These are phyloP conservation scores for Calliopsis andreniformis DNA, from an alignment of 1,140 invertebrate species.

Conservation along the genomic window DNA sequence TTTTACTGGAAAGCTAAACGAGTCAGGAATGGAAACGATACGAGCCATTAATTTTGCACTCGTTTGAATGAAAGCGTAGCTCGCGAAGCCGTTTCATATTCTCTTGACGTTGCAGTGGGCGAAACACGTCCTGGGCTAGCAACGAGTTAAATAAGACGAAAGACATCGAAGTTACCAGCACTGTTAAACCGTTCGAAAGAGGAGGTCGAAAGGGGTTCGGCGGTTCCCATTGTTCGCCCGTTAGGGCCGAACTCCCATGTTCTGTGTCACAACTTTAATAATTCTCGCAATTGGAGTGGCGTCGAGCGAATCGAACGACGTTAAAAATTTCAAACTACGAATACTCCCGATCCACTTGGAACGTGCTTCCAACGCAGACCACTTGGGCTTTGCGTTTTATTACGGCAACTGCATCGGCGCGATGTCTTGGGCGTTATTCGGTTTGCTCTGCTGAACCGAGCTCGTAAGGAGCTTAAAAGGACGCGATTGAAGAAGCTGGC, in stretches of 20 bases:
- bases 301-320: neutral
- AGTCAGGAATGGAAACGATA: conserved; percentile 11
- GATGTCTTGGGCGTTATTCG: no score
- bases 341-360: neutral
- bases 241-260: no score
- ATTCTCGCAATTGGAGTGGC: neutral
- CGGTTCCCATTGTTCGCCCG: conserved; percentile 12
- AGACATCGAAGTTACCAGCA: neutral
- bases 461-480: no score
- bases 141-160: neutral
- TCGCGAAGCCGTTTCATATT: conserved; percentile 33
- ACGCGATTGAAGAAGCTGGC: no score
- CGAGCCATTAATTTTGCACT: conserved; percentile 19
- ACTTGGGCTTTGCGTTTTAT: neutral
- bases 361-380: neutral
- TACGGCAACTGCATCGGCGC: neutral
- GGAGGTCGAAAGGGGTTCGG: neutral
- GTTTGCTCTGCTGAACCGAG: no score
- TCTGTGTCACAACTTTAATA: neutral
- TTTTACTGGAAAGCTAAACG: conserved; percentile 1
- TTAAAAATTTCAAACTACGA: neutral
- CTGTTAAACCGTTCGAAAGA: no score
- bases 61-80: neutral
- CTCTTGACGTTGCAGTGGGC: conserved; percentile 1
- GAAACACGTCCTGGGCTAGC: neutral